Base-by-base conservation (phyloP, 2,113 vertebrate genomes). In the Lutjanus erythropterus region DNA sequence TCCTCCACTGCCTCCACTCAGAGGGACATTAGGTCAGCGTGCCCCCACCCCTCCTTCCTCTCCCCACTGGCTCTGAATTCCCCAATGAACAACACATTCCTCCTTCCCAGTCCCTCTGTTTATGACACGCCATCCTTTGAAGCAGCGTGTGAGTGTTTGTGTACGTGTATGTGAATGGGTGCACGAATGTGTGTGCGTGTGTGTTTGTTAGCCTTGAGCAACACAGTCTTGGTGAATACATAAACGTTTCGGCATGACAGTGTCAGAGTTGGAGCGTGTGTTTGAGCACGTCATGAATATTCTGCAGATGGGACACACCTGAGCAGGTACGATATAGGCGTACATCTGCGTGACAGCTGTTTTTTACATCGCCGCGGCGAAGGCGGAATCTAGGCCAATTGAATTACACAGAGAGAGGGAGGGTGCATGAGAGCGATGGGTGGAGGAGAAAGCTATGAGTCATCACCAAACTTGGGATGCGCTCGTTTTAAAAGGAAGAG, bases 1-100 rank as follows among this genome's bases (percentile, higher is more conserved):
- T 85, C 42, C 80, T 84, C 67, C 67, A 31, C 31, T 55, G 78
- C 78, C 69, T 88, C 46, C 60, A 44, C 71, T 84, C 66, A 27
- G 81, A 80, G 81, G 83, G 82, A 87, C 83, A 80, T 88, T 83
- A 88, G 92, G 89, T 92, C 87, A 91, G 80, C 56, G 12, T 66
- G 71, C 75, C 84, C 81, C 86, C 84, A 59, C 87, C 76, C 78
- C 88, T 62, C 80, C 73, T 78, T 81, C 71, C 80, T 78, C 80
- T 80, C 84, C 81, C 77, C 67, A 84, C 78, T 50, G 70, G 81
- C 72, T 86, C 78, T 70, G 75, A 89, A 90, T 86, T 93, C 89
- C 93, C 90, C 84, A 87, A 50, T 81, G 91, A 89, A 87, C 84
- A 80, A 75, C 87, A 92, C 92, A 94, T 94, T 95, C 91, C 92